phyloP scores from a whole-genome alignment of 2,113 vertebrate species.

The Hymenochirus boettgeri region DNA sequence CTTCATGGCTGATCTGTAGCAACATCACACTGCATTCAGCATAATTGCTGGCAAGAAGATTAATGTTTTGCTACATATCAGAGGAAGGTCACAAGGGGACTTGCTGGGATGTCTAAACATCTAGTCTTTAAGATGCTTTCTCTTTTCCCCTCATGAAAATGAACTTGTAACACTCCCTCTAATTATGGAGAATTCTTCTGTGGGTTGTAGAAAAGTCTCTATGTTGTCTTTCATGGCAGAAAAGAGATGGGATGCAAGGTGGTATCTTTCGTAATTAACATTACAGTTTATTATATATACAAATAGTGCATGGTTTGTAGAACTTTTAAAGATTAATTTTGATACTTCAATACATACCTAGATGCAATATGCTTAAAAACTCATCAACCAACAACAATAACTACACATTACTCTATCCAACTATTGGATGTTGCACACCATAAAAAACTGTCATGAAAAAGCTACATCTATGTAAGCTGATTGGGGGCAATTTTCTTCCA shows the following conservation, averaged over 20 bases:
- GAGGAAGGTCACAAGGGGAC: conserved; percentile 87
- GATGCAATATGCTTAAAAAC: too few relatives aligned
- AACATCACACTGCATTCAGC: conserved; percentile 93
- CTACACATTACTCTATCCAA: too few relatives aligned
- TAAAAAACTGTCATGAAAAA: too few relatives aligned
- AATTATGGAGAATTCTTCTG: conserved; percentile 66
- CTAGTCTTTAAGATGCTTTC: conserved; percentile 63
- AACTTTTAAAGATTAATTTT: too few relatives aligned
- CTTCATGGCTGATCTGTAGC: conserved; percentile 73
- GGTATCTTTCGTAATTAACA: too few relatives aligned
- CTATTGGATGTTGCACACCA: too few relatives aligned
- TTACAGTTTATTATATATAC: too few relatives aligned
- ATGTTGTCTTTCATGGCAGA: conserved; percentile 34
- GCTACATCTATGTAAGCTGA: too few relatives aligned
- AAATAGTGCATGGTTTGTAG: too few relatives aligned
- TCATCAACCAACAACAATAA: too few relatives aligned
- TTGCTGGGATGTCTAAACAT: conserved; percentile 88
- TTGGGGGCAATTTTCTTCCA: too few relatives aligned
- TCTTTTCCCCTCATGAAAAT: conserved; percentile 55
- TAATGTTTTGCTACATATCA: conserved; percentile 99
- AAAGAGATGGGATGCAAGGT: background rate
- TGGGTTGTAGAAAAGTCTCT: conserved; percentile 58
- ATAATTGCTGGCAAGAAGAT: conserved; percentile 98
- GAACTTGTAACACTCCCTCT: conserved; percentile 65
- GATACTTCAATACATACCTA: too few relatives aligned